phyloP scores from a whole-genome alignment of 2,113 vertebrate species.

The Bettongia penicillata region DNA sequence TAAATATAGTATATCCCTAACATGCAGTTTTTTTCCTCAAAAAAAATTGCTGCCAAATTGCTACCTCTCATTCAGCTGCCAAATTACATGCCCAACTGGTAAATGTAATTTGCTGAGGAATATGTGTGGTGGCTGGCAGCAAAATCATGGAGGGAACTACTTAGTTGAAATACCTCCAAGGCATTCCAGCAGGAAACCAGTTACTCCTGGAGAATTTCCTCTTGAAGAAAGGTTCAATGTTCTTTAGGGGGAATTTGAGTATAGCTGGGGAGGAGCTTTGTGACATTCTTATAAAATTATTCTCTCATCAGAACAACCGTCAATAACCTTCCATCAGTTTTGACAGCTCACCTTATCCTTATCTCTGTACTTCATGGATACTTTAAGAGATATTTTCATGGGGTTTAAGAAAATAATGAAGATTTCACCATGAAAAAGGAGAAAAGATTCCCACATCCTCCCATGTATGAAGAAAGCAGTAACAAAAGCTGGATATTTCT shows the following conservation, averaged over 20 bases:
- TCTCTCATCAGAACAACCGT: neutral
- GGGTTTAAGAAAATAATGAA: neutral
- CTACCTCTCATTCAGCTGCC: neutral
- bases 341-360: neutral
- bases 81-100: conserved; percentile 12
- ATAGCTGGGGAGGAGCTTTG: neutral
- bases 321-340: neutral
- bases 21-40: neutral
- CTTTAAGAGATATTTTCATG: neutral
- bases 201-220: neutral
- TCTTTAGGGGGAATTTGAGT: neutral
- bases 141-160: neutral
- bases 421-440: neutral
- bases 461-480: neutral
- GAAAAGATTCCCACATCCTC: neutral
- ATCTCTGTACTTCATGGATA: neutral
- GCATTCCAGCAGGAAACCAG: fast-evolving
- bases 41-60: neutral
- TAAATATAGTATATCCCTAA: neutral
- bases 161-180: neutral
- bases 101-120: neutral
- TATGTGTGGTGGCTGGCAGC: neutral
- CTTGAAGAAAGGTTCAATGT: fast-evolving
- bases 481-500: neutral
- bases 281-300: neutral